phyloP scores from a whole-genome alignment of 2,888 invertebrate species.

The Liodrosophila aerea region DNA sequence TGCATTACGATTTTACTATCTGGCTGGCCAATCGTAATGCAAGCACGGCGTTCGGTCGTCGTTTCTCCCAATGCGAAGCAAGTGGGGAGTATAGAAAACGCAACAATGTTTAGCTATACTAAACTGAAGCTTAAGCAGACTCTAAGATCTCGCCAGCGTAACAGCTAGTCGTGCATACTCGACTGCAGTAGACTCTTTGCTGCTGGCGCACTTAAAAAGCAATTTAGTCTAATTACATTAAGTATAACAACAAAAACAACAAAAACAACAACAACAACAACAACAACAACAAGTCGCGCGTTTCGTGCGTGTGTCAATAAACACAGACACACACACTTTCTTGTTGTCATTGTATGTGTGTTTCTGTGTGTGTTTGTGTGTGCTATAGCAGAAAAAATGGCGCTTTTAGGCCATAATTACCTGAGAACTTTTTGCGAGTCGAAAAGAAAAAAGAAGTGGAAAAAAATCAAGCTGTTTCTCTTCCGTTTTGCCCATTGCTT shows the following conservation, averaged over 20 bases:
- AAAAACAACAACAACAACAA: conserved; percentile 20
- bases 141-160: no score
- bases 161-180: no score
- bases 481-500: conserved; percentile 52
- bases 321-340: conserved; percentile 38
- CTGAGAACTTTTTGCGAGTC: conserved; percentile 68
- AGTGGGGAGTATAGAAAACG: no score
- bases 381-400: conserved; percentile 52
- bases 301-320: conserved; percentile 72
- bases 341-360: conserved; percentile 9
- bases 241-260: conserved; percentile 61
- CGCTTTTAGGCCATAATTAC: conserved; percentile 77
- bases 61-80: no score
- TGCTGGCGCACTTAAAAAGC: conserved; percentile 72
- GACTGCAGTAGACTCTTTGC: conserved; percentile 20
- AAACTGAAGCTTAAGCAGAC: no score
- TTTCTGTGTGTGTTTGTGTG: conserved; percentile 16
- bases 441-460: neutral
- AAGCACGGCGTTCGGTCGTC: no score
- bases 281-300: conserved; percentile 34
- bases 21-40: no score
- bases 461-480: conserved; percentile 3
- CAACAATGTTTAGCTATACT: no score
- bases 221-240: conserved; percentile 78
- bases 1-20: no score